phyloP scores from a whole-genome alignment of 2,113 vertebrate species.

The Channa argus region DNA sequence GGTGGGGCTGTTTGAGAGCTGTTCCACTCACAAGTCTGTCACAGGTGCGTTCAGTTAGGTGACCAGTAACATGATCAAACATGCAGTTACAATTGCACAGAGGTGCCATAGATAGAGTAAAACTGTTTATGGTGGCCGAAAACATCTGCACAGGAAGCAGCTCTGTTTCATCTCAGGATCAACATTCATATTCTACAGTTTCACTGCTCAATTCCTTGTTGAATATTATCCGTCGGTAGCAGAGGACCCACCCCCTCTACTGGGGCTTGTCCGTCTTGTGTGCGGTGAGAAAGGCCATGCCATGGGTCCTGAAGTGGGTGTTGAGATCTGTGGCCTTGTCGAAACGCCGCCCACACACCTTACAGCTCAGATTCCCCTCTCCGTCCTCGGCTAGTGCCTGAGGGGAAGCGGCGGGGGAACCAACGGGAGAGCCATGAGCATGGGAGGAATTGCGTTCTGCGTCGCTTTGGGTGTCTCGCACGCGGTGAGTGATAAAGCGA shows the following conservation, averaged over 20 bases:
- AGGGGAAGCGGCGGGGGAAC: conserved; percentile 63
- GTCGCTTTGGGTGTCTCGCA: conserved; percentile 81
- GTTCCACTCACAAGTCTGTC: conserved; percentile 41
- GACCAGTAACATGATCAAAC: conserved; percentile 61
- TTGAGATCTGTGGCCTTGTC: conserved; percentile 92
- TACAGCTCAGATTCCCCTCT: conserved; percentile 84
- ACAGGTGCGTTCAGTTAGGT: conserved; percentile 56
- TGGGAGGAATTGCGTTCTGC: conserved; percentile 38
- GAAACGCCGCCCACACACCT: conserved; percentile 89
- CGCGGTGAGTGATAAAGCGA: conserved; percentile 93
- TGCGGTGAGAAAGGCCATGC: conserved; percentile 95
- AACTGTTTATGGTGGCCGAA: conserved; percentile 58
- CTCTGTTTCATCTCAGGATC: conserved; percentile 50
- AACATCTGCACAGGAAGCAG: conserved; percentile 71
- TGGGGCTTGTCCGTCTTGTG: conserved; percentile 86
- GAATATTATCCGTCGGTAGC: conserved; percentile 8
- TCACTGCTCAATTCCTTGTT: not conserved
- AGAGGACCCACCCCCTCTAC: conserved; percentile 37
- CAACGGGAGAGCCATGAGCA: conserved; percentile 50
- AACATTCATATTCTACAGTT: conserved; percentile 68
- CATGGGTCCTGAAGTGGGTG: conserved; percentile 96
- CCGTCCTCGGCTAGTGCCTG: conserved; percentile 64
- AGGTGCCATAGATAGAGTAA: conserved; percentile 50
- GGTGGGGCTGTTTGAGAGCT: conserved; percentile 19
- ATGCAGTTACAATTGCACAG: conserved; percentile 76